These are phyloP conservation scores for Tenthredo livida DNA, from an alignment of 2,888 invertebrate genomes.

Conservation along the genomic window DNA sequence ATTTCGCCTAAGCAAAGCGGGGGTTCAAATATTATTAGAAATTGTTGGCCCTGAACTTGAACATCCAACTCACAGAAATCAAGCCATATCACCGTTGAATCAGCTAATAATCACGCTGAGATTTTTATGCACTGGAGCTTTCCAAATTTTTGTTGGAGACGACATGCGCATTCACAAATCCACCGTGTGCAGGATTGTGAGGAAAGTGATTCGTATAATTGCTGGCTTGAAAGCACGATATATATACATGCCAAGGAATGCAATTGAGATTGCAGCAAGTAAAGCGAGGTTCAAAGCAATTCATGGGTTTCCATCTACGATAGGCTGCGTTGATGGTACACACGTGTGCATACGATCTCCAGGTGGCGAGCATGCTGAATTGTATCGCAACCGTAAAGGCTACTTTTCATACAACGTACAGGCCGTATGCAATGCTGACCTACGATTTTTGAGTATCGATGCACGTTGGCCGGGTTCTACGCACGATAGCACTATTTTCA, in stretches of 20 bases:
- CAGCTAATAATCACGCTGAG: not conserved
- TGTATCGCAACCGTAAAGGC: slow-evolving; percentile 1
- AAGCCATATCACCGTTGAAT: not conserved
- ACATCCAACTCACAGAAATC: not conserved
- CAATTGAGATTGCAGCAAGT: slow-evolving; percentile 51
- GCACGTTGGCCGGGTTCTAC: no score
- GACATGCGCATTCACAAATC: not conserved
- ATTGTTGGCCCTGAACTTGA: not conserved
- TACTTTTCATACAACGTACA: slow-evolving; percentile 39
- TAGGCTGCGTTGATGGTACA: slow-evolving; percentile 37
- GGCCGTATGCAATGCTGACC: slow-evolving; percentile 23
- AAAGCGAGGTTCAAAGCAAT: slow-evolving; percentile 59
- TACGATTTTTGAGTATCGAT: not conserved
- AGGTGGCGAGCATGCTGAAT: slow-evolving; percentile 17
- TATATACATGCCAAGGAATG: slow-evolving; percentile 45
- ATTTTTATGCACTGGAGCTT: not conserved
- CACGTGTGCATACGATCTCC: slow-evolving; percentile 37
- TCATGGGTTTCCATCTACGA: slow-evolving; percentile 54
- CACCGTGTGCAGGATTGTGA: not conserved
- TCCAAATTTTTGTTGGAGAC: not conserved
- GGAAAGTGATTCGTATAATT: not conserved
- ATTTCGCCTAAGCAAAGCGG: not conserved
- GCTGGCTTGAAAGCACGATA: not conserved
- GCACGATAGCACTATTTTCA: no score
- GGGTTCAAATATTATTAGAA: not conserved